Evolutionary conservation across 2,113 vertebrate genomes (phyloP), one percentile per base, ranked within the genome.

Genomic region (Setophaga coronata): DNA sequence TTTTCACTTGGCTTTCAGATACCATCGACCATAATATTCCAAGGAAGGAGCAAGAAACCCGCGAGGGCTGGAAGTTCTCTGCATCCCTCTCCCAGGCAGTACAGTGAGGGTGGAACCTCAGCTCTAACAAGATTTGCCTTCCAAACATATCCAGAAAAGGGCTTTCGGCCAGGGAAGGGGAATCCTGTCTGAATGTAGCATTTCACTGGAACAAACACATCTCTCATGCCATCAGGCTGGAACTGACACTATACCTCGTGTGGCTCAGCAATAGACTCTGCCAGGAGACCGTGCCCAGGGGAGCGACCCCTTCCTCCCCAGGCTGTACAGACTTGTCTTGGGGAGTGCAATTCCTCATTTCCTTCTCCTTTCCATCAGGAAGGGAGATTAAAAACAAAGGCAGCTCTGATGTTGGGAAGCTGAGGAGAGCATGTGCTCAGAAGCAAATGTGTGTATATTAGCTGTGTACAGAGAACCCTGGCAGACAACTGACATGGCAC

Each of bases 1-100:
- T 93, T 80, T 96, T 31, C 33, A 57, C 71, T 38, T 94, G 90
- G 70, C 14, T 98, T 96, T 78, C 89, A 99, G 99, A 96, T 99
- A 99, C 97, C 99, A 99, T 97, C 99, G 99, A 95, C 99, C 99
- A n/a, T 99, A 99, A 98, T 77, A 82, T 71, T 70, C 19, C 82
- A 76, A 48, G 88, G 92, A 94, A 81, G 96, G 94, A 97, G 76
- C 56, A 96, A 91, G 95, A 86, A 60, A 67, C 38, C 56, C 2
- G 0, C 29, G 79, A 85, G 54, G 31, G 43, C 88, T 93, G 57
- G 43, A 79, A 43, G 78, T 88, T 72, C 78, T 89, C 91, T 87
- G 71, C 42, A 6, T 92, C 90, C 34, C 33, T 93, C 78, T 97
- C 76, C 36, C 20, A 76, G 81, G 80, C 79, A 73, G 87, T 91